These are phyloP conservation scores for Neoarius graeffei DNA, from an alignment of 2,113 vertebrate species.

Conservation along the genomic window DNA sequence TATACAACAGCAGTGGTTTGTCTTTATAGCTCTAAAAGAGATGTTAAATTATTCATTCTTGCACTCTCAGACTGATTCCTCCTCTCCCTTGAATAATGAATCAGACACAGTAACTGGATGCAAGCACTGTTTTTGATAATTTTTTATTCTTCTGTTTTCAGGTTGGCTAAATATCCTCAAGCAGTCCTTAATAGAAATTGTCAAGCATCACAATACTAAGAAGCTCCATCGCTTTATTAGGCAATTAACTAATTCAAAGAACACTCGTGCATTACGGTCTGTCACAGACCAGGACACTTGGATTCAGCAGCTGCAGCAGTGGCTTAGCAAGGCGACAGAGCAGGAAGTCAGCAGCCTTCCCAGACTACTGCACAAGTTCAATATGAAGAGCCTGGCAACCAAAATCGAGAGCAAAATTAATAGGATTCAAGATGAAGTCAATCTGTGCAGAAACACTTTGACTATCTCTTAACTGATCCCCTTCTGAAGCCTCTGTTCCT, in stretches of 20 bases:
- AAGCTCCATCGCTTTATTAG: background rate
- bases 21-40: background rate
- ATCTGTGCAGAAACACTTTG: background rate
- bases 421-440: background rate
- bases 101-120: background rate
- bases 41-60: background rate
- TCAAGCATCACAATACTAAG: background rate
- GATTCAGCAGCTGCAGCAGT: background rate
- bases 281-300: background rate
- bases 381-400: background rate
- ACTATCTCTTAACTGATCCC: background rate
- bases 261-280: accelerated
- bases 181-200: background rate
- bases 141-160: background rate
- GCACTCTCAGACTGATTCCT: background rate
- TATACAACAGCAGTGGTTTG: background rate
- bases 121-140: background rate
- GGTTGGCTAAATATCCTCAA: background rate
- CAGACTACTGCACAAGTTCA: background rate
- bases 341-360: background rate
- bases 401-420: constrained; percentile 3
- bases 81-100: background rate
- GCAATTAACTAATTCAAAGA: background rate
- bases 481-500: background rate
- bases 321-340: background rate